Conservation (phyloP, 1,140 invertebrate species). For the Rhynchophorus ferrugineus region DNA sequence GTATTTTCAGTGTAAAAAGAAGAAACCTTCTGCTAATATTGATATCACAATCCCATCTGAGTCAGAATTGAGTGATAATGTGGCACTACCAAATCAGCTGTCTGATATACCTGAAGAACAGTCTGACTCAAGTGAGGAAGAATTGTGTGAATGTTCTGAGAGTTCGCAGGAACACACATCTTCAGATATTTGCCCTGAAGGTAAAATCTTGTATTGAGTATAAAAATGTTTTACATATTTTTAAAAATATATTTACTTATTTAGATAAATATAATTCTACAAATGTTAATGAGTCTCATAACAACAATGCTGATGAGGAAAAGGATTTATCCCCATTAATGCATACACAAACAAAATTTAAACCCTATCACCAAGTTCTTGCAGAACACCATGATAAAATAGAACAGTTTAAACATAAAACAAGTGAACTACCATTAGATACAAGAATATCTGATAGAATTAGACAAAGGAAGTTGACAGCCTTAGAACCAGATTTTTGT, state of each 20-base stretch:
- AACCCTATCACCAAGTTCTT: background rate
- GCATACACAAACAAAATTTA: background rate
- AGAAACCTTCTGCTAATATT: slow-evolving; percentile 16
- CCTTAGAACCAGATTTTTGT: slow-evolving; percentile 21
- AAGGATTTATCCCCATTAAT: background rate
- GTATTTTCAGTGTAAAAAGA: slow-evolving; percentile 15
- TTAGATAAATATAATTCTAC: too few species aligned
- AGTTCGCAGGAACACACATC: slow-evolving; percentile 2
- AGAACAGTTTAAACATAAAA: slow-evolving; percentile 11
- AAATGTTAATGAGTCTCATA: background rate
- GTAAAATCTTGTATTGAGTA: background rate
- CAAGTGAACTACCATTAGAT: slow-evolving; percentile 5
- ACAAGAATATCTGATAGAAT: slow-evolving; percentile 34
- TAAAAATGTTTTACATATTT: too few species aligned
- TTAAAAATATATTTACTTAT: too few species aligned
- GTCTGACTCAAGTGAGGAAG: slow-evolving; percentile 10
- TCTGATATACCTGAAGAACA: slow-evolving; percentile 9
- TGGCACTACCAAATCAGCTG: background rate
- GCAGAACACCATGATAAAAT: slow-evolving; percentile 9
- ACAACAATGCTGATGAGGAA: background rate
- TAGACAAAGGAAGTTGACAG: slow-evolving; percentile 21
- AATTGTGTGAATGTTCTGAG: slow-evolving; percentile 16
- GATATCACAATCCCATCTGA: slow-evolving; percentile 19
- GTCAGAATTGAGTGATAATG: slow-evolving; percentile 10
- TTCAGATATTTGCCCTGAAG: background rate